Percentiles rank a stretch among this genome's conserved stretches.
Conservation (phyloP, 2,113 vertebrate genomes). For the Oryzias javanicus region DNA sequence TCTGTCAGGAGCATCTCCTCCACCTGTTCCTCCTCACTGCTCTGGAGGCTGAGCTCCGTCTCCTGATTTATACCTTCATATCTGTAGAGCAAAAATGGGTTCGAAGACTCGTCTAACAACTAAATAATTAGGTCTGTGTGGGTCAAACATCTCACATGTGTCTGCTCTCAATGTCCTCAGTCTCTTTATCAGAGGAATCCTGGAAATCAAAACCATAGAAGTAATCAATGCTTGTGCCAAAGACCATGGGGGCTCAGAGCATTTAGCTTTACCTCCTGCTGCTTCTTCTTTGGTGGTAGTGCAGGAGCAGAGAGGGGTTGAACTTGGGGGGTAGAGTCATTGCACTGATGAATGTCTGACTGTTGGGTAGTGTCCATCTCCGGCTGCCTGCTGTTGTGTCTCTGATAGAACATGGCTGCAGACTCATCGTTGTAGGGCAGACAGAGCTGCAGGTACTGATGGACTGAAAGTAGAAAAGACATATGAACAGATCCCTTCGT, state of each 20-base stretch:
- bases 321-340: conserved; percentile 40
- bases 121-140: neutral
- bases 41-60: neutral
- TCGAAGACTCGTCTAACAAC: neutral
- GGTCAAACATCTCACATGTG: conserved; percentile 28
- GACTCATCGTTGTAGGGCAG: conserved; percentile 86
- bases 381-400: conserved; percentile 82
- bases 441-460: conserved; percentile 90
- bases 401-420: conserved; percentile 84
- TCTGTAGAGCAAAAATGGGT: conserved; percentile 8
- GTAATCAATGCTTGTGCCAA: too few relatives aligned
- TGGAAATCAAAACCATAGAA: conserved; percentile 2
- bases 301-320: conserved; percentile 83
- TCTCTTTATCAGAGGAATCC: conserved; percentile 10
- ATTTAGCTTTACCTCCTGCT: conserved; percentile 84
- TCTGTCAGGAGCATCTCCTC: conserved; percentile 48
- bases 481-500: neutral
- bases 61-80: conserved; percentile 9
- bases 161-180: neutral
- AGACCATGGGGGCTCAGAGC: neutral
- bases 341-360: conserved; percentile 77
- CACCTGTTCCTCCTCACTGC: conserved; percentile 6
- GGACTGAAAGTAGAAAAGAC: conserved; percentile 74
- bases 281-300: conserved; percentile 89
- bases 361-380: conserved; percentile 84